These are phyloP conservation scores for Avahi laniger DNA, from an alignment of 2,797 vertebrate species.

Conservation along the genomic window DNA sequence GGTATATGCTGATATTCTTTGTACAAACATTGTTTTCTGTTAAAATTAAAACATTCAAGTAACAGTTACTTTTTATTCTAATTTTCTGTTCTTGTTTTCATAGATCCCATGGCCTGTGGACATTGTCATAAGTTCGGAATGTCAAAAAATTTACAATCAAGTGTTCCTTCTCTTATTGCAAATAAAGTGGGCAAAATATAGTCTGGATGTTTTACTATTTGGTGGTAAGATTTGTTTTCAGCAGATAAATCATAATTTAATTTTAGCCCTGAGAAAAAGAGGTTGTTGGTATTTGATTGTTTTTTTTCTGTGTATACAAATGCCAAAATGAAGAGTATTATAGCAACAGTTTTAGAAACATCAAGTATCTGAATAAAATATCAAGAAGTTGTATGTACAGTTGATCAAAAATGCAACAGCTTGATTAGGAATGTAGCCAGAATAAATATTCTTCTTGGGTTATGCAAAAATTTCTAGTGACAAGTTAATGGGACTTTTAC, in stretches of 20 bases:
- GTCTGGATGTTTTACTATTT: conserved; percentile 95
- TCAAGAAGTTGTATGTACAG: neutral
- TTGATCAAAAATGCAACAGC: neutral
- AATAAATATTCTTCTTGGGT: neutral
- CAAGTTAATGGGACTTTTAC: neutral
- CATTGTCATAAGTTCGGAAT: conserved; percentile 98
- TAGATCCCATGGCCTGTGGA: conserved; percentile 99
- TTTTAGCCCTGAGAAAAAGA: conserved; percentile 17
- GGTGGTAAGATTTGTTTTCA: conserved; percentile 88
- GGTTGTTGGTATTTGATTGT: neutral
- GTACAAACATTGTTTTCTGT: conserved; percentile 33
- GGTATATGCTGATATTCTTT: conserved; percentile 80
- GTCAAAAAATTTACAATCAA: conserved; percentile 99
- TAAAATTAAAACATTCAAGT: neutral
- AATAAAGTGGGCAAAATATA: conserved; percentile 99
- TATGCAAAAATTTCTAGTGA: neutral
- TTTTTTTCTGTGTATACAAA: neutral
- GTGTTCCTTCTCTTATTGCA: conserved; percentile 97
- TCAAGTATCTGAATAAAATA: neutral
- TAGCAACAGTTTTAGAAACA: neutral
- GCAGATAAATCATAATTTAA: conserved; percentile 36
- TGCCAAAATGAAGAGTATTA: neutral
- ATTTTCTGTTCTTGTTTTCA: conserved; percentile 6
- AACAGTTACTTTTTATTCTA: neutral
- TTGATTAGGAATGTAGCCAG: neutral